phyloP scores from a whole-genome alignment of 1,140 invertebrate genomes.

The Sinonovacula constricta region DNA sequence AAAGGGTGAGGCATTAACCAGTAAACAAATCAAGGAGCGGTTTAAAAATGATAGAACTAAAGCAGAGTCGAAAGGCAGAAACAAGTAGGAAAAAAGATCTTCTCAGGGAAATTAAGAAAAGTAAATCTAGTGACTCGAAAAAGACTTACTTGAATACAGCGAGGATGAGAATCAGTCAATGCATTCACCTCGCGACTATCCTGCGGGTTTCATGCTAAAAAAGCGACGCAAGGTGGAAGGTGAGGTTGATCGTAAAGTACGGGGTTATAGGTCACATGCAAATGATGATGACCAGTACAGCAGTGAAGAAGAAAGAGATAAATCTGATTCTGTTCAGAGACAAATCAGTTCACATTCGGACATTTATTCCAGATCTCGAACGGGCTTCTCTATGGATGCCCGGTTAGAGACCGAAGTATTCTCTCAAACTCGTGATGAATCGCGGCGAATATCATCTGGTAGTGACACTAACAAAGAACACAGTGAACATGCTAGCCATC shows the following conservation, averaged over 20 bases:
- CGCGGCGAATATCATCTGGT: slow-evolving; percentile 45
- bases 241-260: slow-evolving; percentile 52
- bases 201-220: slow-evolving; percentile 58
- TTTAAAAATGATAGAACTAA: slow-evolving; percentile 57
- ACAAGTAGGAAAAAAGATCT: slow-evolving; percentile 67
- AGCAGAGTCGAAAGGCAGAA: slow-evolving; percentile 68
- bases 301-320: slow-evolving; percentile 65
- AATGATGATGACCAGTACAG: slow-evolving; percentile 58
- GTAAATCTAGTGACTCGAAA: slow-evolving; percentile 48
- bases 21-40: slow-evolving; percentile 36
- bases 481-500: slow-evolving; percentile 35
- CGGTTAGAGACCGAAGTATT: slow-evolving; percentile 35
- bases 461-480: slow-evolving; percentile 52
- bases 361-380: slow-evolving; percentile 45
- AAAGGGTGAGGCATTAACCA: slow-evolving; percentile 27
- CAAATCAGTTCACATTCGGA: slow-evolving; percentile 39
- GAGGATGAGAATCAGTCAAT: slow-evolving; percentile 58
- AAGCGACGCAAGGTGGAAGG: slow-evolving; percentile 62
- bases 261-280: slow-evolving; percentile 59
- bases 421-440: slow-evolving; percentile 48
- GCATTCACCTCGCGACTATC: slow-evolving; percentile 63
- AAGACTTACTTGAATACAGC: slow-evolving; percentile 58
- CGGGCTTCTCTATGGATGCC: slow-evolving; percentile 32
- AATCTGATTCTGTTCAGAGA: slow-evolving; percentile 22
- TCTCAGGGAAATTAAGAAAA: slow-evolving; percentile 52